Conservation (phyloP, 1,140 invertebrate species). For the Lasioglossum baleicum region DNA sequence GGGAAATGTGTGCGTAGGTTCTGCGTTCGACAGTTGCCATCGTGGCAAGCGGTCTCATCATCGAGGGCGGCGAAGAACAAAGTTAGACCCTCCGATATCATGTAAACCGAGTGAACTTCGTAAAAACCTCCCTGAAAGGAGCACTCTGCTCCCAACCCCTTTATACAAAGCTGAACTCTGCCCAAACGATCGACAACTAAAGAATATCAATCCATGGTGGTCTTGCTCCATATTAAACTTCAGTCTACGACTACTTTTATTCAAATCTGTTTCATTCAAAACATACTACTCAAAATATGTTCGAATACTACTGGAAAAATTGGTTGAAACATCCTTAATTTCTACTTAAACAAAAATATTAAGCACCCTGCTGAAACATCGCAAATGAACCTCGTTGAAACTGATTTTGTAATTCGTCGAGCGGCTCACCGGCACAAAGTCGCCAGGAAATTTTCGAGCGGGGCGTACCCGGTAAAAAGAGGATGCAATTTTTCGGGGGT, state of each 20-base stretch:
- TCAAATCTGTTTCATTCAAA: too few species aligned
- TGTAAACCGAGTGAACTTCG: not conserved
- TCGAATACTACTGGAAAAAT: too few species aligned
- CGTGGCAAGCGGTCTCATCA: not conserved
- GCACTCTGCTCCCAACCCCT: too few species aligned
- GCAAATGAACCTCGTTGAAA: not conserved
- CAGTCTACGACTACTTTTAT: too few species aligned
- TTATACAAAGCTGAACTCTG: too few species aligned
- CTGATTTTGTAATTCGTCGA: not conserved
- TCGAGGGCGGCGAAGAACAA: not conserved
- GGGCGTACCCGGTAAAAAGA: not conserved
- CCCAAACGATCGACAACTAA: too few species aligned
- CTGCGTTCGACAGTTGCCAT: constrained; percentile 39
- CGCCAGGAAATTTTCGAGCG: not conserved
- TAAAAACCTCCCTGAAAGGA: not conserved
- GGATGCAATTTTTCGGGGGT: not conserved
- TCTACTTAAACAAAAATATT: too few species aligned
- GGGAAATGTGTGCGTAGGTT: constrained; percentile 14
- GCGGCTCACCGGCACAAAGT: not conserved
- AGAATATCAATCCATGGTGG: too few species aligned
- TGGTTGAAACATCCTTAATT: too few species aligned
- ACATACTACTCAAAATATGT: too few species aligned
- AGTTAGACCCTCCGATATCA: not conserved
- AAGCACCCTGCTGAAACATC: too few species aligned
- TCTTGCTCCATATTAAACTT: too few species aligned